A percentile compares a stretch with the other conserved stretches of the same genome.
Evolutionary conservation across 2,797 vertebrate species (phyloP).

Genomic region (Muscicapa comitata): DNA sequence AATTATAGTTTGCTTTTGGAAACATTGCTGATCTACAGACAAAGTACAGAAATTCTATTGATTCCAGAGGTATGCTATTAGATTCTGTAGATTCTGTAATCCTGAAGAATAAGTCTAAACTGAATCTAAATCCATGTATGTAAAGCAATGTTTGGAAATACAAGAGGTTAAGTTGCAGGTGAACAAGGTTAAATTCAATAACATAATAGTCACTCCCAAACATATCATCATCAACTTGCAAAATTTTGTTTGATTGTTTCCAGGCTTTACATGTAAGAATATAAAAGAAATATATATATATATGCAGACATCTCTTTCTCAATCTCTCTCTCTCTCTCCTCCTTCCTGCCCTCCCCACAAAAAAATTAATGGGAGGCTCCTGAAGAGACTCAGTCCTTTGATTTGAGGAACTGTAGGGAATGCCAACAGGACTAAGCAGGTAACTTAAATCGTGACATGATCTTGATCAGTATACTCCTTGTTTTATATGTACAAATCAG

Average conservation of each 20-base stretch:
- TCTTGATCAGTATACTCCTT: not conserved
- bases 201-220: not conserved
- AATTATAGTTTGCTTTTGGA: not conserved
- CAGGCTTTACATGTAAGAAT: not conserved
- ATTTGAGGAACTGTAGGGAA: not conserved
- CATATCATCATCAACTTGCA: not conserved
- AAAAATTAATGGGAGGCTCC: not conserved
- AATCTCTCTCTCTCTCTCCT: not conserved
- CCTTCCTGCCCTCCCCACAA: fast-evolving
- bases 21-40: not conserved
- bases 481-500: not conserved
- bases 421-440: not conserved
- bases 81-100: not conserved
- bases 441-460: not conserved
- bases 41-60: not conserved
- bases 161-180: not conserved
- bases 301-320: not conserved
- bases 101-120: not conserved
- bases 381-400: not conserved
- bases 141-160: not conserved
- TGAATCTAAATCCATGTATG: not conserved
- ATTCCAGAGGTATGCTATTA: not conserved
- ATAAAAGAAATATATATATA: not conserved
- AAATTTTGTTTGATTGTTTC: not conserved
- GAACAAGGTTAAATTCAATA: not conserved